Conservation (phyloP, 2,888 invertebrate genomes). For the Liopterus haemorrhoidalis region DNA sequence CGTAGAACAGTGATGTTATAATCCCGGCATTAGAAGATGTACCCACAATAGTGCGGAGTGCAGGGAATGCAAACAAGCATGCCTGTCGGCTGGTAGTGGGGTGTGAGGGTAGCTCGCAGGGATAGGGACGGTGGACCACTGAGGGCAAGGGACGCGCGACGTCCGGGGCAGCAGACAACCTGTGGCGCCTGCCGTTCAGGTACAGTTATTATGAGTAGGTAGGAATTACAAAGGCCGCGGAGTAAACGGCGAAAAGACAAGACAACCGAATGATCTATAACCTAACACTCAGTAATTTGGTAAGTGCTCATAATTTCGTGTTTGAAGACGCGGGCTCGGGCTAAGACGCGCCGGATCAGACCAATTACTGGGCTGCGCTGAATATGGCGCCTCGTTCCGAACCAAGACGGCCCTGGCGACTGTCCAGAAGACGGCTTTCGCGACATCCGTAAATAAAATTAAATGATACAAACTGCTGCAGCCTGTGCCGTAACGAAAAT, state of each 20-base stretch:
- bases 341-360: no score
- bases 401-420: conserved; percentile 8
- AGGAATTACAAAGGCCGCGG: no score
- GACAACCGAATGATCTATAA: conserved; percentile 2
- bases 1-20: no score
- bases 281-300: conserved; percentile 14
- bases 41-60: no score
- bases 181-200: conserved; percentile 3
- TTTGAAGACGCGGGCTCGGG: no score
- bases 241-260: no score
- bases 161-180: background rate
- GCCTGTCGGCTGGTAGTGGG: no score
- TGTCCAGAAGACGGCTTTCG: conserved; percentile 13
- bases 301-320: conserved; percentile 21
- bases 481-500: conserved; percentile 9
- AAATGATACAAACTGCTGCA: conserved; percentile 21
- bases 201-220: no score
- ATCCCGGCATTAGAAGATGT: no score
- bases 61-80: no score
- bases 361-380: conserved; percentile 8
- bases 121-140: no score
- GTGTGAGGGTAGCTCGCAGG: no score
- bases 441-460: conserved; percentile 21
- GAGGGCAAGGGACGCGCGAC: conserved; percentile 8
- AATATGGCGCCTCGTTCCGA: background rate